Percentiles rank a stretch among this genome's conserved stretches.
These are phyloP conservation scores for Rachycentron canadum DNA, from an alignment of 2,797 vertebrate species.

Conservation along the genomic window DNA sequence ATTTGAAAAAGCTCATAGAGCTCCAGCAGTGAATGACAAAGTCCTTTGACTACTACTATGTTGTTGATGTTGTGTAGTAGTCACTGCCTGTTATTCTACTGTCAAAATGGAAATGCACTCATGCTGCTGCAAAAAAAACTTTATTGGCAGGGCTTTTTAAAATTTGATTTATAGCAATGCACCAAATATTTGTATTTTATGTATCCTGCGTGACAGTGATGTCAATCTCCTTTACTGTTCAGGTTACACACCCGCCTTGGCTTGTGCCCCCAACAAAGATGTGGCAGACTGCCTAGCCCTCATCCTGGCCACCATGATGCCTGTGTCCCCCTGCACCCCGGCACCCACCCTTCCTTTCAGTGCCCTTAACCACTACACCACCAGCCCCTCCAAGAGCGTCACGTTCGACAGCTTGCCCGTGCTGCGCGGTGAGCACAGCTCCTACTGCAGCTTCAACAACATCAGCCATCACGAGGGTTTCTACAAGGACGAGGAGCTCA, in stretches of 20 bases:
- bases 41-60: too few species aligned
- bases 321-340: slow-evolving; percentile 91
- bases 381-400: slow-evolving; percentile 93
- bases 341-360: slow-evolving; percentile 92
- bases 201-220: too few species aligned
- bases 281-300: slow-evolving; percentile 98
- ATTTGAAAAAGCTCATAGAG: not conserved
- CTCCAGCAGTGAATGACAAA: too few species aligned
- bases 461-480: slow-evolving; percentile 92
- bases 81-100: too few species aligned
- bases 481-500: slow-evolving; percentile 95
- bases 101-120: too few species aligned
- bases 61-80: too few species aligned
- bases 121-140: too few species aligned
- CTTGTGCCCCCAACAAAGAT: slow-evolving; percentile 97
- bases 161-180: too few species aligned
- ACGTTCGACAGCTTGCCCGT: slow-evolving; percentile 94
- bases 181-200: too few species aligned
- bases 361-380: slow-evolving; percentile 96
- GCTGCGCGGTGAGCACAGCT: slow-evolving; percentile 91
- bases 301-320: slow-evolving; percentile 99
- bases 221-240: not conserved
- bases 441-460: slow-evolving; percentile 98
- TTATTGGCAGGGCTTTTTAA: too few species aligned
- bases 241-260: slow-evolving; percentile 98